Evolutionary conservation across 2,113 vertebrate genomes (phyloP), one percentile per base, ranked within the genome.

Genomic region (Vanacampus margaritifer): DNA sequence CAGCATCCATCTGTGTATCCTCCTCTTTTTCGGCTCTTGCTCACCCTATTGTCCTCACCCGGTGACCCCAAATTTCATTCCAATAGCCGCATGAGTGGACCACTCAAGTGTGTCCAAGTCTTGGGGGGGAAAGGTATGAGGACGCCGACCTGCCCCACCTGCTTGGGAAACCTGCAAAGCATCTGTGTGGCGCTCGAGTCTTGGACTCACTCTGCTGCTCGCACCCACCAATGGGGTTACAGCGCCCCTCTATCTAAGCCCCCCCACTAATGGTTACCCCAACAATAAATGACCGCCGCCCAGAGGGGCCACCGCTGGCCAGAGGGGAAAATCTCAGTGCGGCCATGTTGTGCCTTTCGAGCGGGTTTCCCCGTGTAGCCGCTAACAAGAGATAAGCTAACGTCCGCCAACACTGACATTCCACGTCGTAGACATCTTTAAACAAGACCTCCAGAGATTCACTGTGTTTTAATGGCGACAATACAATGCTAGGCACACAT

Each of bases 391-490:
- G 54, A 59, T 36, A 60, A 58, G 82, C 72, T 76, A 64, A 68
- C 67, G 86, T 46, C 68, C 23, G 23, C 43, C 17, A 43, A 68
- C 58, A 73, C 84, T 63, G 83, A 84, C 81, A 83, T 88, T 89
- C 84, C 84, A 79, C 70, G 64, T 76, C 70, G 64, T 76, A 78
- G 74, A 76, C 67, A 79, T 83, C 79, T 69, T 26, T 78, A 76
- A 70, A 77, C n/a, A 17, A 79, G 6, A 88, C 84, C 82, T 83
- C 45, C 61, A 84, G 79, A 86, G 76, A 86, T 86, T 88, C 81
- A 86, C 85, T 89, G 85, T 91, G 86, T 90, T 87, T 89, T 89
- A 78, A 82, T 85, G 71, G 74, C 62, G 73, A 75, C 89, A 85
- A 86, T 85, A 82, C 78, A 83, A 21, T 46, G 45, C 87, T 77